Evolutionary conservation across 2,888 invertebrate genomes (phyloP), one percentile per base, ranked within the genome.

Genomic region (Cheilosia urbana): DNA sequence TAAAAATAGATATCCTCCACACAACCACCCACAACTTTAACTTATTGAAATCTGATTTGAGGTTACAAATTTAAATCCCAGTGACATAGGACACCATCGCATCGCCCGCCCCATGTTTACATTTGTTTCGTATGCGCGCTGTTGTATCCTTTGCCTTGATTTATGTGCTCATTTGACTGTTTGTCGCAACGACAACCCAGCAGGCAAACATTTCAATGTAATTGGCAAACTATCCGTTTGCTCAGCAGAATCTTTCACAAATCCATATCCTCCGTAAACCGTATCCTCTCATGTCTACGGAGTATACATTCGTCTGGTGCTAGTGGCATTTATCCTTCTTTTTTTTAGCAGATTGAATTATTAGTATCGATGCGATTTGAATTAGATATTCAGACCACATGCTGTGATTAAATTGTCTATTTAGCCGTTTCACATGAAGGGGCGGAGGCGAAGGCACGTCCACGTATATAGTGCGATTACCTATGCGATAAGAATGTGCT

Each of bases 351-450:
- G 77, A 87, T 87, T 89, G 88, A 90, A 87, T 90, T 90, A 89
- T 90, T 88, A 87, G 88, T 87, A 87, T 89, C 90, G 90, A 91
- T 91, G 89, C 87, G 62, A 85, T 85, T 62, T 84, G 89, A 90
- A 91, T 91, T 91, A 89, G 90, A 90, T 90, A 91, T 91, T 90
- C 91, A 89, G 89, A 89, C 91, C 91, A 89, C 91, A 91, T 90
- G 91, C 91, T 90, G 91, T 89, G 91, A 89, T 90, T 90, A 90
- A 90, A 90, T 89, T 90, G 90, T 89, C 89, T 89, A 88, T 89
- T 80, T 80, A 53, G 71, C 85, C 75, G 71, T 66, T 84, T 73
- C 63, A 72, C 60, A 24, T 15, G 42, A 1, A n/a, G 30, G 27
- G 27, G 30, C 19, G 37, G 17, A n/a, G 51, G 47, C 55, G 51